Conservation (phyloP, 2,888 invertebrate species). For the Apodemia mormo region DNA sequence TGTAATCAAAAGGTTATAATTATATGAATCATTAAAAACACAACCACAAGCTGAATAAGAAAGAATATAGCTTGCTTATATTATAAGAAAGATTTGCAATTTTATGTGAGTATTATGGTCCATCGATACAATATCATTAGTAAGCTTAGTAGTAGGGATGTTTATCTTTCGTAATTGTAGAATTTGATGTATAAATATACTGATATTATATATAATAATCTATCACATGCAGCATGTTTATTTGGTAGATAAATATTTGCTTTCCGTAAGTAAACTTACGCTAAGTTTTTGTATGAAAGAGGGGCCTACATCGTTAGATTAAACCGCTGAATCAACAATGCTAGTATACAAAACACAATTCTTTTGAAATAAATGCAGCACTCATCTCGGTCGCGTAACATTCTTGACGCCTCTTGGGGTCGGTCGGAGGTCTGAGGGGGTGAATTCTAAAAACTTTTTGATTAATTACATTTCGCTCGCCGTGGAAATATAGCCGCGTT, state of each 20-base stretch:
- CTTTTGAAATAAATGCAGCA: conserved; percentile 35
- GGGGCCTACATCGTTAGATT: conserved; percentile 26
- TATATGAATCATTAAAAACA: too few species aligned
- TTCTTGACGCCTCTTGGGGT: conserved; percentile 33
- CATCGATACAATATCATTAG: too few species aligned
- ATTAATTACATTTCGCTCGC: conserved; percentile 75
- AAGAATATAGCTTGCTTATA: too few species aligned
- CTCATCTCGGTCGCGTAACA: conserved; percentile 34
- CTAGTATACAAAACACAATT: conserved; percentile 30
- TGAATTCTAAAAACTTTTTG: conserved; percentile 64
- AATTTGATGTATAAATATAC: too few species aligned
- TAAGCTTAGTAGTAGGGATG: too few species aligned
- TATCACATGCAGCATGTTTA: too few species aligned
- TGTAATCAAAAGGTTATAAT: too few species aligned
- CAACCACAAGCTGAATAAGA: too few species aligned
- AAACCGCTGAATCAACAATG: conserved; percentile 27
- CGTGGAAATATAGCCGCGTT: conserved; percentile 67
- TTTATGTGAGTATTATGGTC: too few species aligned
- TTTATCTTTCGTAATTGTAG: too few species aligned
- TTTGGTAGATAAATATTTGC: neutral
- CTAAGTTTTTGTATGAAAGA: neutral
- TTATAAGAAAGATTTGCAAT: too few species aligned
- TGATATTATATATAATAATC: too few species aligned
- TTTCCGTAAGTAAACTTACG: neutral
- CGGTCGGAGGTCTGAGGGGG: conserved; percentile 24